Percentiles rank a stretch among this genome's conserved stretches.
Conservation (phyloP, 1,140 invertebrate species). For the Drosophila obscura region DNA sequence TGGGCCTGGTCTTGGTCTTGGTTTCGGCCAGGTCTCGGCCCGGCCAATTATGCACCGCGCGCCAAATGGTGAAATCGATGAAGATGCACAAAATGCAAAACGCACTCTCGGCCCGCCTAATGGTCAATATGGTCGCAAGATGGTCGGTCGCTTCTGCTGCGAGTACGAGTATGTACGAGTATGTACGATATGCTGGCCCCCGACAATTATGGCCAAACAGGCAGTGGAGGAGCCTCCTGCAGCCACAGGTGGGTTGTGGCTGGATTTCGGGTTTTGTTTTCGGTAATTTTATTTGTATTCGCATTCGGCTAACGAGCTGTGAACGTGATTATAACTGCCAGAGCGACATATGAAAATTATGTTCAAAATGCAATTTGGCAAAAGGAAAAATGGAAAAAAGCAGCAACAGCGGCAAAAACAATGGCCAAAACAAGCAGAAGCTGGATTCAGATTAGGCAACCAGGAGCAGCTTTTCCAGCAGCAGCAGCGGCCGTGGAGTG, state of each 20-base stretch:
- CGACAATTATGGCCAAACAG: slow-evolving; percentile 75
- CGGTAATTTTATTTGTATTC: slow-evolving; percentile 62
- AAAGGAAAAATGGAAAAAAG: slow-evolving; percentile 20
- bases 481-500: slow-evolving; percentile 52
- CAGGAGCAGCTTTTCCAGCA: slow-evolving; percentile 41
- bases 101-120: slow-evolving; percentile 72
- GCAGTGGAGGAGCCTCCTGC: slow-evolving; percentile 23
- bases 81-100: slow-evolving; percentile 81
- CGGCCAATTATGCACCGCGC: slow-evolving; percentile 76
- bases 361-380: slow-evolving; percentile 76
- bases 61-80: slow-evolving; percentile 81
- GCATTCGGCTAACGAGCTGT: slow-evolving; percentile 75
- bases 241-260: slow-evolving; percentile 62
- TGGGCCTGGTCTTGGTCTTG: slow-evolving; percentile 14
- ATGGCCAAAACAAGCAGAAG: slow-evolving; percentile 60
- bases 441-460: slow-evolving; percentile 64
- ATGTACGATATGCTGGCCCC: slow-evolving; percentile 67
- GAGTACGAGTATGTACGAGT: background rate
- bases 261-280: slow-evolving; percentile 34
- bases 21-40: slow-evolving; percentile 45
- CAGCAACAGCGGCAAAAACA: slow-evolving; percentile 52
- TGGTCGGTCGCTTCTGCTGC: slow-evolving; percentile 38
- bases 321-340: slow-evolving; percentile 81
- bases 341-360: slow-evolving; percentile 78
- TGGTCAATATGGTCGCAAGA: slow-evolving; percentile 76